Evolutionary conservation across 2,888 invertebrate species (phyloP), one percentile per base, ranked within the genome.

Genomic region (Caenorhabditis drosophilae): DNA sequence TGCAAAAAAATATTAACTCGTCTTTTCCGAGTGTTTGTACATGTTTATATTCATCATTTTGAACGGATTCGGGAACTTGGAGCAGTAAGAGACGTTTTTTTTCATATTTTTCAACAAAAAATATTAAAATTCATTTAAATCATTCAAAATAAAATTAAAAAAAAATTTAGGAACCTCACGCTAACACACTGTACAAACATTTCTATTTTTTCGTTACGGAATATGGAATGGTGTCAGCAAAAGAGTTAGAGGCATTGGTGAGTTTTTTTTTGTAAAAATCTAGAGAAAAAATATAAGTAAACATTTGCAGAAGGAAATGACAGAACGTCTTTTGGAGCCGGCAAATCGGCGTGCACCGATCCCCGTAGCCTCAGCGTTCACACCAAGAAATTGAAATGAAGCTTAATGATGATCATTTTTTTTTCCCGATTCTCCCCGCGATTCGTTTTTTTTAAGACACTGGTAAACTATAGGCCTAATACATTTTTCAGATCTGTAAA

Each of bases 21-120:
- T 48, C 86, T 93, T 41, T 93, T 92, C 85, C 87, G 93, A 73
- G 92, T 93, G 3, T 93, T 93, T 85, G 93, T 93, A 1, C 93
- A 93, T 84, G 92, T 93, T 41, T 93, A 93, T 84, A 93, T 93
- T 70, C 93, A 93, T 85, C 93, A 93, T 84, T 94, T 93, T 84
- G 92, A 93, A 84, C 88, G 91, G 78, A 88, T 93, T 66, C 90
- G 91, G 23, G 89, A 90, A 42, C 90, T 93, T 78, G 91, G 92
- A 75, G 92, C 92, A 34, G 92, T 92, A 87, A 49, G 61, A 31
- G 31, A 9, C 6, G 12, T 9, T 6, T 31, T 31, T 9, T 12
- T 31, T 31, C 12, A 31, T 31, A 9, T 31, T 31, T 9, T 12
- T 12, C 31, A 9, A 31, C 6, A 31, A 31, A 9, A 31, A 31